phyloP scores from a whole-genome alignment of 2,113 vertebrate species.

The Odontophorus gujanensis region DNA sequence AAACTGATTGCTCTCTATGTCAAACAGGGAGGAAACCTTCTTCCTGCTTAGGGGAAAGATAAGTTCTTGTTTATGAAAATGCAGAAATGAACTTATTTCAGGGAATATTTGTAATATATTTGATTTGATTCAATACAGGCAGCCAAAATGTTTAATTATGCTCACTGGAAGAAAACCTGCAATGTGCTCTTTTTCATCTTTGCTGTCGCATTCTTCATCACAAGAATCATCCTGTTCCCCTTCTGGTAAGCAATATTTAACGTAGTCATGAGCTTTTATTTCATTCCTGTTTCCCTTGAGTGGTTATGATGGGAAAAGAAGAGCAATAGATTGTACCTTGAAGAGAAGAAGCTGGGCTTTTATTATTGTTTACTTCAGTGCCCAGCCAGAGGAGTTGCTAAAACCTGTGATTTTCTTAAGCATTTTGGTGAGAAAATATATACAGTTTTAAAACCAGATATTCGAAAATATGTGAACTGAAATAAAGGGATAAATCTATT shows the following conservation, averaged over 20 bases:
- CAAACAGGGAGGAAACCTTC: neutral
- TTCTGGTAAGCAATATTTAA: constrained; percentile 85
- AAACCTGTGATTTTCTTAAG: neutral
- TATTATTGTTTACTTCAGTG: neutral
- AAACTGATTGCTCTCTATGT: neutral
- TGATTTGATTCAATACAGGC: constrained; percentile 79
- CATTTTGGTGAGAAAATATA: neutral
- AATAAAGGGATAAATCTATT: neutral
- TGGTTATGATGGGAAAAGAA: neutral
- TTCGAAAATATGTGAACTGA: neutral
- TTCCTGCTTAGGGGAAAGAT: constrained; percentile 13
- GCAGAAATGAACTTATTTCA: neutral
- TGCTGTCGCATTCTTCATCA: constrained; percentile 83
- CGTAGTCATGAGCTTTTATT: neutral
- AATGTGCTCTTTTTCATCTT: constrained; percentile 88
- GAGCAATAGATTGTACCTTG: neutral
- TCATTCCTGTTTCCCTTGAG: neutral
- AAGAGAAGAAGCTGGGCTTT: neutral
- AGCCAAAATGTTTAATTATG: constrained; percentile 94
- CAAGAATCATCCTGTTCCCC: constrained; percentile 89
- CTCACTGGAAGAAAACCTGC: constrained; percentile 86
- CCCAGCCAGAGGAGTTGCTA: neutral
- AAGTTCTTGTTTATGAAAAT: constrained; percentile 39
- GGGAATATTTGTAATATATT: neutral
- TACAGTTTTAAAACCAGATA: neutral